A percentile compares a stretch with the other conserved stretches of the same genome.
Evolutionary conservation across 2,113 vertebrate species (phyloP).

Genomic region (Barnardius zonarius): DNA sequence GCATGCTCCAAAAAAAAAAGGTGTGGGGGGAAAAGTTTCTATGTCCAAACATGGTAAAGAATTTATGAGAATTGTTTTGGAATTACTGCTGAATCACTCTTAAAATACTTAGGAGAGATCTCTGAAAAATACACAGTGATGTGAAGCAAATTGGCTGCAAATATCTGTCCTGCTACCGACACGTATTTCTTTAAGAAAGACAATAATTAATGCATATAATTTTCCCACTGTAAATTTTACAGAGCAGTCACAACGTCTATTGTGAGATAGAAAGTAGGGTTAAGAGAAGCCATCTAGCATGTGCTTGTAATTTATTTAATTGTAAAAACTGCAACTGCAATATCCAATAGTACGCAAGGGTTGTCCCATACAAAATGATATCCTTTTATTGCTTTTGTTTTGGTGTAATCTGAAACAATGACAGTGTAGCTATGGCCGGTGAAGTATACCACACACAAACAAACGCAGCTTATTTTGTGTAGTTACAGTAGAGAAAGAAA

Average conservation of each 20-base stretch:
- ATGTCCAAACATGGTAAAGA: constrained; percentile 49
- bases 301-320: not conserved
- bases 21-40: not conserved
- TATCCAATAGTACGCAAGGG: not conserved
- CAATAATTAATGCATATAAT: not conserved
- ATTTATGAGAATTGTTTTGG: constrained; percentile 49
- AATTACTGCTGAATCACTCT: constrained; percentile 43
- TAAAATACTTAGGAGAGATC: not conserved
- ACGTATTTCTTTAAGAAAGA: not conserved
- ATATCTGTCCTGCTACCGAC: not conserved
- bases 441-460: not conserved
- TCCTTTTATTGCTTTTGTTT: not conserved
- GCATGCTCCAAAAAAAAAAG: not conserved
- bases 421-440: not conserved
- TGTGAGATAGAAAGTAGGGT: not conserved
- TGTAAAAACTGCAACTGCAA: not conserved
- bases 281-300: not conserved
- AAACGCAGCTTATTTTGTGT: not conserved
- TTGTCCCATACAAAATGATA: not conserved
- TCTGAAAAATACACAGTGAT: not conserved
- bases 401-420: not conserved
- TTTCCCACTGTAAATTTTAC: not conserved
- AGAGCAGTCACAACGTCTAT: not conserved
- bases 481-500: not conserved
- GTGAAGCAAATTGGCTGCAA: not conserved